A percentile compares a stretch with the other conserved stretches of the same genome.
Evolutionary conservation across 2,113 vertebrate genomes (phyloP).

Genomic region (Hippocampus comes): DNA sequence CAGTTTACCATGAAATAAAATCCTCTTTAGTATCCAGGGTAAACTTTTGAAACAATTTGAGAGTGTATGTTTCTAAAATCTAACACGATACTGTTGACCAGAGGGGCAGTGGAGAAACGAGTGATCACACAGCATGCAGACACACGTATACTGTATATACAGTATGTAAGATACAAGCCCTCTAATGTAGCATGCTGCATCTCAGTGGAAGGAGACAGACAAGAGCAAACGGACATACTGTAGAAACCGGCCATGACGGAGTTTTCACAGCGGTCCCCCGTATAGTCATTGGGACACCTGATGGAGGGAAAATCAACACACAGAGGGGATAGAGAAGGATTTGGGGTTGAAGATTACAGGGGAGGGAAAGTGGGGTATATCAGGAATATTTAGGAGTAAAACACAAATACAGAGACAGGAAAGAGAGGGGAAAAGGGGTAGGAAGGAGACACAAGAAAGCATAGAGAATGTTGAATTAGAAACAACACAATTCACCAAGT

Average conservation of each 20-base stretch:
- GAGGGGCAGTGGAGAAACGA: conserved; percentile 47
- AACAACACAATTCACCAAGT: conserved; percentile 64
- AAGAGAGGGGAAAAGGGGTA: conserved; percentile 23
- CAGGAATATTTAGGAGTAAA: conserved; percentile 39
- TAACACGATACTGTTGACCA: conserved; percentile 5
- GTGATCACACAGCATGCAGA: conserved; percentile 43
- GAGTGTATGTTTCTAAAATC: background rate
- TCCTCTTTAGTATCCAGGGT: background rate
- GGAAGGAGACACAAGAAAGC: conserved; percentile 52
- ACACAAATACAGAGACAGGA: conserved; percentile 30
- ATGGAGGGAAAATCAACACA: conserved; percentile 78
- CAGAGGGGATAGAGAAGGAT: conserved; percentile 38
- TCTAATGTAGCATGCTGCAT: conserved; percentile 62
- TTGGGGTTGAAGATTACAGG: conserved; percentile 41
- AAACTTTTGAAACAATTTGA: background rate
- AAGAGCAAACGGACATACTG: conserved; percentile 93
- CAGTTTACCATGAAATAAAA: background rate
- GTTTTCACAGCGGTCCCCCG: conserved; percentile 98
- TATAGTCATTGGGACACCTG: conserved; percentile 99
- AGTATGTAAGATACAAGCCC: conserved; percentile 37
- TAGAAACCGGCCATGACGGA: conserved; percentile 99
- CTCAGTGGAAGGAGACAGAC: conserved; percentile 64
- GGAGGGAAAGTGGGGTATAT: conserved; percentile 25
- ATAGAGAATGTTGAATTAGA: conserved; percentile 69
- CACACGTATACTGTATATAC: conserved; percentile 21